Conservation (phyloP, 2,888 invertebrate genomes). For the Heteromurus nitidus region DNA sequence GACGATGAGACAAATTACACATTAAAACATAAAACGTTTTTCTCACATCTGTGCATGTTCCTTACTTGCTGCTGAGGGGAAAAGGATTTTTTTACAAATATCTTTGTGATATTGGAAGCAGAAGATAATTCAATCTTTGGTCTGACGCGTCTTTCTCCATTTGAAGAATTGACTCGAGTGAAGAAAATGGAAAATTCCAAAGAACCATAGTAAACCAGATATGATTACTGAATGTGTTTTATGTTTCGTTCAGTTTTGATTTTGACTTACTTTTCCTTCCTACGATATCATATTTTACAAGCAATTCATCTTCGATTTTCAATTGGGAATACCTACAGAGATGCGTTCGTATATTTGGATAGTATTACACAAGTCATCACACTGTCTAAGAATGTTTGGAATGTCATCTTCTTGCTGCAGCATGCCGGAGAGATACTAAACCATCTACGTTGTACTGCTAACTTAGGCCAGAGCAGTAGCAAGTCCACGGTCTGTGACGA, state of each 20-base stretch:
- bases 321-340: not conserved
- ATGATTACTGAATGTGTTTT: not conserved
- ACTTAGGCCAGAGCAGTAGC: no score
- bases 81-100: constrained; percentile 24
- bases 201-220: constrained; percentile 7
- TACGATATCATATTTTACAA: constrained; percentile 11
- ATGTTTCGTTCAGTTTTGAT: not conserved
- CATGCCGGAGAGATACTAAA: no score
- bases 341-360: no score
- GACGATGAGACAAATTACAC: constrained; percentile 47
- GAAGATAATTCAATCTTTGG: not conserved
- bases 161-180: not conserved
- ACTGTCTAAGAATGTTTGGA: constrained; percentile 45
- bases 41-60: not conserved
- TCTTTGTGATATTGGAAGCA: constrained; percentile 1
- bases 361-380: no score
- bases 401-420: no score
- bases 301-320: constrained; percentile 18
- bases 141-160: constrained; percentile 23
- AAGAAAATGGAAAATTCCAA: not conserved
- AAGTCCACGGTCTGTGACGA: no score
- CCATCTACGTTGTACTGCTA: no score
- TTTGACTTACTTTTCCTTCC: not conserved
- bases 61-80: not conserved
- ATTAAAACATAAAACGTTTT: constrained; percentile 22